phyloP scores from a whole-genome alignment of 2,113 vertebrate species.

The Hippoglossus stenolepis region DNA sequence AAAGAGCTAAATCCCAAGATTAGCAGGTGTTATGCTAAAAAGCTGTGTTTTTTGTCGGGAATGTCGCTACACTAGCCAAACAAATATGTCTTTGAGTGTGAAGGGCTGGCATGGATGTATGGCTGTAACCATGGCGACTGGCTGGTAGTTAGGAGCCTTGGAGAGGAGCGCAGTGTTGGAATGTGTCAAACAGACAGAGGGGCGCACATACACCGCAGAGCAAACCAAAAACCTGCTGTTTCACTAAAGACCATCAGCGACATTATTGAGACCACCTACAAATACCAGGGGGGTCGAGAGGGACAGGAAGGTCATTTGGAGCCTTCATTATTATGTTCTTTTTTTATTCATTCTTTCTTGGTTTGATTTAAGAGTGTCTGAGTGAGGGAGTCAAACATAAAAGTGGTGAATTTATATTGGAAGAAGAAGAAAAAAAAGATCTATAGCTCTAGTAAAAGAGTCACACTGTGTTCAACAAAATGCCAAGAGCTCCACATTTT shows the following conservation, averaged over 20 bases:
- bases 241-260: constrained; percentile 75
- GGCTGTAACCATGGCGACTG: constrained; percentile 89
- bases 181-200: constrained; percentile 82
- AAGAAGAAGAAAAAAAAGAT: not conserved
- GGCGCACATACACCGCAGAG: constrained; percentile 70
- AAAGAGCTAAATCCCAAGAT: constrained; percentile 85
- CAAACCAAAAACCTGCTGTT: constrained; percentile 80
- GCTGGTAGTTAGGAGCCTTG: constrained; percentile 78
- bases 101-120: constrained; percentile 89
- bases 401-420: constrained; percentile 50
- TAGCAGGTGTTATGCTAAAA: constrained; percentile 92
- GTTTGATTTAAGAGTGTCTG: constrained; percentile 43
- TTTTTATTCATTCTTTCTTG: constrained; percentile 9
- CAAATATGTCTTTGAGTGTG: constrained; percentile 95
- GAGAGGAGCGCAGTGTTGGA: constrained; percentile 79
- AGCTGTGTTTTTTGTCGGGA: constrained; percentile 83
- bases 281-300: constrained; percentile 46
- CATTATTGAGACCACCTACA: constrained; percentile 76
- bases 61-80: constrained; percentile 92
- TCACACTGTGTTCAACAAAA: constrained; percentile 4
- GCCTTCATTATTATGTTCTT: constrained; percentile 18
- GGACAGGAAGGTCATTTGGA: constrained; percentile 52
- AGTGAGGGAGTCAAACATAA: constrained; percentile 36
- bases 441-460: not conserved
- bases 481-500: constrained; percentile 8